These are phyloP conservation scores for Bellardia bayeri DNA, from an alignment of 2,888 invertebrate genomes.

Conservation along the genomic window DNA sequence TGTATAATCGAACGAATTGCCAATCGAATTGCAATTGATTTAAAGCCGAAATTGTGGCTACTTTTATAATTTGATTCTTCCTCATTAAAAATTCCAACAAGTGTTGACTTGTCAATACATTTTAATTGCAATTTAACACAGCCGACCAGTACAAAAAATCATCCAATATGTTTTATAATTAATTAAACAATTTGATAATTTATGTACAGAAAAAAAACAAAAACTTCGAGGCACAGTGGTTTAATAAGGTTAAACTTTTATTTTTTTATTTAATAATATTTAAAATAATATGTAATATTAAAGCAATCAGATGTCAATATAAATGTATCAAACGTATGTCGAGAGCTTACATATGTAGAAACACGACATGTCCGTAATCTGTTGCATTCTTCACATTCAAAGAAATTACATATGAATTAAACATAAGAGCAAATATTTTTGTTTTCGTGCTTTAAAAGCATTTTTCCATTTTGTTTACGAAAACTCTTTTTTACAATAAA, in stretches of 20 bases:
- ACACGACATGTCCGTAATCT: too few species aligned
- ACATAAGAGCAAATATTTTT: too few species aligned
- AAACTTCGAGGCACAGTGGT: conserved; percentile 18
- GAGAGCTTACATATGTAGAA: too few species aligned
- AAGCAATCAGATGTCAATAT: too few species aligned
- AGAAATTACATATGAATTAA: too few species aligned
- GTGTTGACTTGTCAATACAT: conserved; percentile 15
- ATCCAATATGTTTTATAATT: conserved; percentile 36
- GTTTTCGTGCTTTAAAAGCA: too few species aligned
- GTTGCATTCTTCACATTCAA: too few species aligned
- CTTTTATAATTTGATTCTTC: conserved; percentile 77
- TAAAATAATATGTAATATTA: too few species aligned
- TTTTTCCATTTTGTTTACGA: too few species aligned
- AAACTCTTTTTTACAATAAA: too few species aligned
- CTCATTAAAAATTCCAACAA: conserved; percentile 78
- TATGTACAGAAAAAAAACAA: conserved; percentile 14
- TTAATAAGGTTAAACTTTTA: not conserved
- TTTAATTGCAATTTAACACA: conserved; percentile 55
- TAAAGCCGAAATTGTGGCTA: conserved; percentile 67
- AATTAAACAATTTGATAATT: conserved; percentile 24
- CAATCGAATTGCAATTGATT: conserved; percentile 80
- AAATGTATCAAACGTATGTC: too few species aligned
- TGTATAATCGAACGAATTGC: conserved; percentile 78
- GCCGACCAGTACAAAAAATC: not conserved
- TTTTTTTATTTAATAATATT: too few species aligned